Evolutionary conservation across 2,888 invertebrate genomes (phyloP).

Genomic region (Tromatobia lineatoria): DNA sequence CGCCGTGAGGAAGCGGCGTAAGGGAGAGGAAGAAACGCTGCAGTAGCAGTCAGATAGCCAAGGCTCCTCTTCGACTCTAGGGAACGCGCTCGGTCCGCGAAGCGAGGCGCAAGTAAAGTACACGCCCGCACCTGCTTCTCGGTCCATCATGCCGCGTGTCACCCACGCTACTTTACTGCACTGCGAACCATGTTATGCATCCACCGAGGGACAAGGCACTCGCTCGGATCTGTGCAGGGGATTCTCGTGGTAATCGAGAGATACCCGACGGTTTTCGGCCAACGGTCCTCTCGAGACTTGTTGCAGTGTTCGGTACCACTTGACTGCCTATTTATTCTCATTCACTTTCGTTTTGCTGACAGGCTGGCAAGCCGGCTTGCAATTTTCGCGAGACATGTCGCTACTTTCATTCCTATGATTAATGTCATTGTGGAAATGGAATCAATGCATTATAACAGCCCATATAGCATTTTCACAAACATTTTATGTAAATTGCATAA

Average conservation of each 20-base stretch:
- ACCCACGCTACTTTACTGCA: constrained; percentile 85
- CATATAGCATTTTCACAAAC: too few relatives aligned
- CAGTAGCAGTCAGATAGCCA: constrained; percentile 15
- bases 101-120: constrained; percentile 71
- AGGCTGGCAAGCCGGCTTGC: not conserved
- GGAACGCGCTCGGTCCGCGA: constrained; percentile 45
- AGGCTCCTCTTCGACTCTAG: constrained; percentile 21
- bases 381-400: constrained; percentile 25
- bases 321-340: constrained; percentile 28
- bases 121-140: constrained; percentile 83
- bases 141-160: constrained; percentile 84
- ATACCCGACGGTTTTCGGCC: constrained; percentile 68
- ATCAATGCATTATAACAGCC: not conserved
- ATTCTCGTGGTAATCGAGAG: constrained; percentile 83
- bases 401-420: not conserved
- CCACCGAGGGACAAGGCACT: constrained; percentile 80
- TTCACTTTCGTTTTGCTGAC: constrained; percentile 26
- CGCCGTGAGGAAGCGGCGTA: constrained; percentile 22
- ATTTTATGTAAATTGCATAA: too few relatives aligned
- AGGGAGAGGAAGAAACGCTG: constrained; percentile 14
- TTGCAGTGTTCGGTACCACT: not conserved
- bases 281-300: constrained; percentile 1
- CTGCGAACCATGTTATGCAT: constrained; percentile 84
- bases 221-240: constrained; percentile 69
- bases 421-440: not conserved